Conservation (phyloP, 2,113 vertebrate species). For the Channa argus region DNA sequence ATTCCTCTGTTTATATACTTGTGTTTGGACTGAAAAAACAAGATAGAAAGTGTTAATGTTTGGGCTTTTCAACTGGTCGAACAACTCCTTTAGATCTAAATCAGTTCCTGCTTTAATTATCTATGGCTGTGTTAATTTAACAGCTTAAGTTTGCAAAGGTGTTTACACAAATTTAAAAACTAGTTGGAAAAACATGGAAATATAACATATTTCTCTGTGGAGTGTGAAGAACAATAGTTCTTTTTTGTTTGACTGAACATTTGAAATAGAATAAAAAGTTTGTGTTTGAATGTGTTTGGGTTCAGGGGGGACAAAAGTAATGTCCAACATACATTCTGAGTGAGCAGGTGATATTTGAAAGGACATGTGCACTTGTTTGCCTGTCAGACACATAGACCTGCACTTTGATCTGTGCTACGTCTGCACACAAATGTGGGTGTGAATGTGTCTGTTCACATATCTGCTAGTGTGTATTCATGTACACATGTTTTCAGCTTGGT, state of each 20-base stretch:
- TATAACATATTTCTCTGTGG: no score
- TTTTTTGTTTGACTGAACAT: background rate
- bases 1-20: no score
- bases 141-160: no score
- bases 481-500: background rate
- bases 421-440: background rate
- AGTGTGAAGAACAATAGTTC: no score
- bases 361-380: constrained; percentile 42
- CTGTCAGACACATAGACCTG: constrained; percentile 12
- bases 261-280: background rate
- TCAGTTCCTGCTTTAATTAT: background rate
- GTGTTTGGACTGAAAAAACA: no score
- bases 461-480: background rate
- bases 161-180: no score
- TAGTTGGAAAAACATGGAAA: no score
- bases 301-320: background rate
- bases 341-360: constrained; percentile 45
- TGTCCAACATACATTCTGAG: background rate
- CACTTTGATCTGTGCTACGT: constrained; percentile 33
- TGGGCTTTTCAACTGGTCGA: no score
- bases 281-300: background rate
- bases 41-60: no score
- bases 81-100: background rate
- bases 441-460: background rate
- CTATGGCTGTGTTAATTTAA: background rate